phyloP scores from a whole-genome alignment of 2,113 vertebrate genomes.

The Periophthalmodon schlosseri region DNA sequence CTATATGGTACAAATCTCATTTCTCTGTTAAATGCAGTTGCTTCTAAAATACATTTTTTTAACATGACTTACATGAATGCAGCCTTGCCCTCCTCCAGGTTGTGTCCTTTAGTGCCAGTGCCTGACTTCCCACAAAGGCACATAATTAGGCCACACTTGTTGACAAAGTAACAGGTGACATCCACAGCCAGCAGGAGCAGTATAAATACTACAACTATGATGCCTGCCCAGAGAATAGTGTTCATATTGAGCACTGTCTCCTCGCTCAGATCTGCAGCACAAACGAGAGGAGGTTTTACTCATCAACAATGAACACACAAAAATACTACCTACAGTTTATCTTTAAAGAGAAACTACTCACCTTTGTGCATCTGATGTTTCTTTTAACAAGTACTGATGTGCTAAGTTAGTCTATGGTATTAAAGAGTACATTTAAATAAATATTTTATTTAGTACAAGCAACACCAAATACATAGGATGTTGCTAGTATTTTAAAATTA shows the following conservation, averaged over 20 bases:
- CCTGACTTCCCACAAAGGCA: slow-evolving; percentile 92
- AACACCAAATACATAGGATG: slow-evolving; percentile 41
- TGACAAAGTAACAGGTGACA: slow-evolving; percentile 96
- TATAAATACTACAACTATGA: slow-evolving; percentile 90
- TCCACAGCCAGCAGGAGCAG: slow-evolving; percentile 93
- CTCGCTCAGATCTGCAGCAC: slow-evolving; percentile 75
- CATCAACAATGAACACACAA: not conserved
- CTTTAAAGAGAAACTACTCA: slow-evolving; percentile 61
- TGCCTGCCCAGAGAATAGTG: slow-evolving; percentile 86
- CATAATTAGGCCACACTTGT: slow-evolving; percentile 98
- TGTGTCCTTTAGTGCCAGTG: slow-evolving; percentile 89
- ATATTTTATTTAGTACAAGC: slow-evolving; percentile 68
- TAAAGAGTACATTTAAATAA: not conserved
- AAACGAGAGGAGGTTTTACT: slow-evolving; percentile 16
- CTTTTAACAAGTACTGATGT: slow-evolving; percentile 16
- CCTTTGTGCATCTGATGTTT: slow-evolving; percentile 48
- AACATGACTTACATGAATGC: slow-evolving; percentile 90
- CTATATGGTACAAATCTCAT: not conserved
- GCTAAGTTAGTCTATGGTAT: slow-evolving; percentile 8
- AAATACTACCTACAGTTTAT: slow-evolving; percentile 16
- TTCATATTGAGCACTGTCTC: slow-evolving; percentile 85
- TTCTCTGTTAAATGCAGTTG: not conserved
- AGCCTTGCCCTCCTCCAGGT: slow-evolving; percentile 92
- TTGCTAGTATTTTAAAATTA: slow-evolving; percentile 29
- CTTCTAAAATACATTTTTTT: not conserved